Evolutionary conservation across 2,797 vertebrate species (phyloP).

Genomic region (Sarcophilus harrisii): DNA sequence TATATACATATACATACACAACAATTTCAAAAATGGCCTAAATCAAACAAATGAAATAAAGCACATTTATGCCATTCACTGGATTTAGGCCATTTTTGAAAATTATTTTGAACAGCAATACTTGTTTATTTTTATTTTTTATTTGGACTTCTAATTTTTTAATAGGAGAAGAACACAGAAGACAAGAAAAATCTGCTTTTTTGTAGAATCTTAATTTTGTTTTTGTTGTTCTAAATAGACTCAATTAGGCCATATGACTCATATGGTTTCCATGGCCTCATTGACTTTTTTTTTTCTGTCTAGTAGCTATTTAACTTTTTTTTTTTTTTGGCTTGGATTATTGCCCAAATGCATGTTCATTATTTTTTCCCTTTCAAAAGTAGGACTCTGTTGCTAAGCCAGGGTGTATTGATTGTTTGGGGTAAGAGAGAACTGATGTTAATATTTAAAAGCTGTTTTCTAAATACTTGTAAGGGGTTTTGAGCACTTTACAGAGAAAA

Average conservation of each 20-base stretch:
- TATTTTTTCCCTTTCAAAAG: conserved; percentile 15
- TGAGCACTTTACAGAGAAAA: conserved; percentile 14
- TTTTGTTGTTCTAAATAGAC: conserved; percentile 76
- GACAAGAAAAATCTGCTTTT: conserved; percentile 71
- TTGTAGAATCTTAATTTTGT: conserved; percentile 67
- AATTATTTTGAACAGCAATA: conserved; percentile 50
- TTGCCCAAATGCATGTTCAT: conserved; percentile 51
- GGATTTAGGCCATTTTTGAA: conserved; percentile 47
- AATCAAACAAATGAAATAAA: conserved; percentile 25
- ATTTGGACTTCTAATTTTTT: conserved; percentile 65
- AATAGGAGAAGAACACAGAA: conserved; percentile 55
- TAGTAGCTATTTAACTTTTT: conserved; percentile 69
- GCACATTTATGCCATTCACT: neutral
- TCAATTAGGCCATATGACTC: conserved; percentile 76
- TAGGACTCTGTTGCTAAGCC: neutral
- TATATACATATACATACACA: too few species aligned
- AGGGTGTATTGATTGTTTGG: neutral
- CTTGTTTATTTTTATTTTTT: conserved; percentile 37
- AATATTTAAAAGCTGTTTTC: conserved; percentile 15
- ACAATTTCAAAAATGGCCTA: neutral
- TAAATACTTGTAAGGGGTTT: neutral
- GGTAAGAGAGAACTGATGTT: neutral
- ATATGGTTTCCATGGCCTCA: conserved; percentile 69
- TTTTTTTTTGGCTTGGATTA: conserved; percentile 66
- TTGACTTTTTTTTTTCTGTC: conserved; percentile 64